Conservation (phyloP, 2,113 vertebrate species). For the Pollachius pollachius region DNA sequence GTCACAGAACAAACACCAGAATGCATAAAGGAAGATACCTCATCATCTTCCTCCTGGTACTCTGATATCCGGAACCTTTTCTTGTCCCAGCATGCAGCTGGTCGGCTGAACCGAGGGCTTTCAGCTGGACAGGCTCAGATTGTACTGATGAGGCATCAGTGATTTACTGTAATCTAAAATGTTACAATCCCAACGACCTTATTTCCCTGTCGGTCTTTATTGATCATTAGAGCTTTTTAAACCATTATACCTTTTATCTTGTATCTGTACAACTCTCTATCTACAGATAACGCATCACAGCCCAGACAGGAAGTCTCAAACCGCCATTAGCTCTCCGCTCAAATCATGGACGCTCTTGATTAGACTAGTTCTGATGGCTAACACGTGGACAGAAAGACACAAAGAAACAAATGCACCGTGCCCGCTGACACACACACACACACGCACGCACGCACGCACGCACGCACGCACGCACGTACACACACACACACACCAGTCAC, state of each 20-base stretch:
- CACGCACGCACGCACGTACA: conserved; percentile 9
- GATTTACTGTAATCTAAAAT: background rate
- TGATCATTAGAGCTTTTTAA: background rate
- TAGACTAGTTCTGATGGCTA: conserved; percentile 49
- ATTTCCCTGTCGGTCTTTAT: conserved; percentile 4
- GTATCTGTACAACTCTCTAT: conserved; percentile 14
- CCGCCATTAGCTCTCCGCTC: conserved; percentile 48
- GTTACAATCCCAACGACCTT: conserved; percentile 1
- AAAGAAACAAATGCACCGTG: background rate
- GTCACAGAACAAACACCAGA: too few species aligned
- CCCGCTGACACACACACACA: conserved; percentile 9
- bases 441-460: background rate
- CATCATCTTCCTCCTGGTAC: too few species aligned
- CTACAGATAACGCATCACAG: conserved; percentile 48
- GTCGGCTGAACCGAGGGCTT: too few species aligned
- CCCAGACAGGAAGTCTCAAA: conserved; percentile 48
- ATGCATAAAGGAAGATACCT: too few species aligned
- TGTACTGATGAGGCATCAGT: too few species aligned
- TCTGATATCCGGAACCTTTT: too few species aligned
- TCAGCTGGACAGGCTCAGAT: too few species aligned
- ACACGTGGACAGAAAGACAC: conserved; percentile 9
- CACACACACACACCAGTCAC: background rate
- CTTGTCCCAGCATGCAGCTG: too few species aligned
- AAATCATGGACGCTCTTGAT: conserved; percentile 52
- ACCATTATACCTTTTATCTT: conserved; percentile 5